These are phyloP conservation scores for Sebastiscus tertius DNA, from an alignment of 2,797 vertebrate species.

Conservation along the genomic window DNA sequence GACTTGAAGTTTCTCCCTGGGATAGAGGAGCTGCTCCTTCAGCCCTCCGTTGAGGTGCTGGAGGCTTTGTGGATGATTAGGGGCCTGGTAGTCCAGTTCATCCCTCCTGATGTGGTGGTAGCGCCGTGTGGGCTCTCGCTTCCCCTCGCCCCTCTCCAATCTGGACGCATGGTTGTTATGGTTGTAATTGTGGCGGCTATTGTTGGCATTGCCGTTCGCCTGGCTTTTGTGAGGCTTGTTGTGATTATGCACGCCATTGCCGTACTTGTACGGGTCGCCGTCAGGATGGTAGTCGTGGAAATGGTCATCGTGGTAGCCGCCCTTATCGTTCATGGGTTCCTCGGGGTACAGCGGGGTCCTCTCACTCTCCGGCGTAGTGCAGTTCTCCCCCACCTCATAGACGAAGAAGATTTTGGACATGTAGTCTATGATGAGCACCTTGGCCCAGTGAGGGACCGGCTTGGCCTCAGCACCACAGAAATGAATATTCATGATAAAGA, in stretches of 20 bases:
- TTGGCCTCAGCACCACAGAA: constrained; percentile 96
- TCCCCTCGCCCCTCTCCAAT: constrained; percentile 55
- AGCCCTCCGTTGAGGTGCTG: constrained; percentile 75
- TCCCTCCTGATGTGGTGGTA: constrained; percentile 69
- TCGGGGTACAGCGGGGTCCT: constrained; percentile 78
- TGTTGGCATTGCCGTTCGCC: constrained; percentile 44
- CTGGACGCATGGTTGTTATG: constrained; percentile 57
- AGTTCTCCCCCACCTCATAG: constrained; percentile 97
- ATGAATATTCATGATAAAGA: constrained; percentile 99
- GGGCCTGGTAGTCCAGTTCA: constrained; percentile 75
- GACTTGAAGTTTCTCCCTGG: constrained; percentile 55
- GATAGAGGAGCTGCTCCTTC: constrained; percentile 61
- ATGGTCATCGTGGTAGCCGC: constrained; percentile 34
- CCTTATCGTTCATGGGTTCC: constrained; percentile 67
- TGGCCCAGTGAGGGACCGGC: constrained; percentile 95
- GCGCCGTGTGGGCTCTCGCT: constrained; percentile 56
- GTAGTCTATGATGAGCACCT: constrained; percentile 94
- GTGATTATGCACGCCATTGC: constrained; percentile 65
- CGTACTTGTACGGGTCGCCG: constrained; percentile 52
- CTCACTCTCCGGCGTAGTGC: constrained; percentile 81
- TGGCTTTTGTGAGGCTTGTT: constrained; percentile 52
- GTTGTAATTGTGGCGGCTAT: constrained; percentile 52
- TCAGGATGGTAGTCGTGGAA: constrained; percentile 51
- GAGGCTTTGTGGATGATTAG: constrained; percentile 49
- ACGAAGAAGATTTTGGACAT: constrained; percentile 97